Evolutionary conservation across 2,888 invertebrate genomes (phyloP).

Genomic region (Craniophora ligustri): DNA sequence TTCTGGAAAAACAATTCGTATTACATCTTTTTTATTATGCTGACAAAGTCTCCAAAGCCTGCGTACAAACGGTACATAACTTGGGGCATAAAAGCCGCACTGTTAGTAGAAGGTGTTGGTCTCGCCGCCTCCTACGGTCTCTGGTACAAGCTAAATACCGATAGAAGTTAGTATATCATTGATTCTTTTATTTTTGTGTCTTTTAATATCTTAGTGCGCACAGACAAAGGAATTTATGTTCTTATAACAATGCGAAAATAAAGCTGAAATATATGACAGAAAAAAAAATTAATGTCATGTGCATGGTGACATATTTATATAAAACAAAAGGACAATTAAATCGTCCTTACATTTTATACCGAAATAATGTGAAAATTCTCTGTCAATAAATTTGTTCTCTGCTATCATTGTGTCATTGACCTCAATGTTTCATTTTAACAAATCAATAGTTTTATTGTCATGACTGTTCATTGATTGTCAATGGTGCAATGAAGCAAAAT

Average conservation of each 20-base stretch:
- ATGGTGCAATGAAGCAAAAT: background rate
- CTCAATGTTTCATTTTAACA: background rate
- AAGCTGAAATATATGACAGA: background rate
- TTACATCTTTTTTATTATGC: constrained; percentile 85
- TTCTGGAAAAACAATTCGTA: constrained; percentile 20
- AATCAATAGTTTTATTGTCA: too few species aligned
- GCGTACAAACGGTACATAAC: constrained; percentile 85
- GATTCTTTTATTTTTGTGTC: constrained; percentile 26
- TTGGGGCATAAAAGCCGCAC: constrained; percentile 85
- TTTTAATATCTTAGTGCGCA: background rate
- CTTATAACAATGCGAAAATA: background rate
- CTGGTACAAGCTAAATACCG: constrained; percentile 91
- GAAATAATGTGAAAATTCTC: too few species aligned
- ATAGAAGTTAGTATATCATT: constrained; percentile 89
- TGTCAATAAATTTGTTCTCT: background rate
- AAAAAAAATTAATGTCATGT: constrained; percentile 23
- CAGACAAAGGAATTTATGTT: constrained; percentile 19
- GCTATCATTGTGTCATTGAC: background rate
- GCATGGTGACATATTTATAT: constrained; percentile 8
- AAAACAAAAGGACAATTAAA: constrained; percentile 11
- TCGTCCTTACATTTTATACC: too few species aligned
- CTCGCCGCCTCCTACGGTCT: constrained; percentile 90
- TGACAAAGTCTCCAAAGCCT: constrained; percentile 90
- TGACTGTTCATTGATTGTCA: too few species aligned
- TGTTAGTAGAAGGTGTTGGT: constrained; percentile 89